These are phyloP conservation scores for Aphaenogaster floridana DNA, from an alignment of 1,140 invertebrate species.

Conservation along the genomic window DNA sequence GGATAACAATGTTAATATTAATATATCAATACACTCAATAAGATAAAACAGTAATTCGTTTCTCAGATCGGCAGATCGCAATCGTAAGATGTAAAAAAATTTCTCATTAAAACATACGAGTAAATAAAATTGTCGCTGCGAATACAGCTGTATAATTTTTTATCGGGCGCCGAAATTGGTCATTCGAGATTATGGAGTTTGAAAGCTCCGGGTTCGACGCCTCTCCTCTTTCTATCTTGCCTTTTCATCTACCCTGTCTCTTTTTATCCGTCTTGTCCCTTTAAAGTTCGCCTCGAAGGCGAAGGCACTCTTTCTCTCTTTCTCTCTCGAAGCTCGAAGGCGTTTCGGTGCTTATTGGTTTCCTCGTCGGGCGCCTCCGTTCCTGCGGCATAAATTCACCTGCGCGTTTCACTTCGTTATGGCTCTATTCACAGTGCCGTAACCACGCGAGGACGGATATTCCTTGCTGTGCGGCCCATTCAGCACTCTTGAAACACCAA, in stretches of 20 bases:
- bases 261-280: slow-evolving; percentile 52
- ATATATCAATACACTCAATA: not conserved
- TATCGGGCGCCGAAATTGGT: slow-evolving; percentile 49
- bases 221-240: not conserved
- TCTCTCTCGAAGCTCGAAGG: slow-evolving; percentile 33
- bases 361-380: slow-evolving; percentile 73
- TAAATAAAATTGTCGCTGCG: slow-evolving; percentile 51
- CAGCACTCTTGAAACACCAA: slow-evolving; percentile 62
- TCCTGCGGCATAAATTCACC: slow-evolving; percentile 83
- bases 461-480: slow-evolving; percentile 77
- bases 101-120: slow-evolving; percentile 34
- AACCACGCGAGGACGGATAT: slow-evolving; percentile 77
- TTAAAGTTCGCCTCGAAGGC: slow-evolving; percentile 30
- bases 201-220: slow-evolving; percentile 24
- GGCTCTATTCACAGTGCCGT: slow-evolving; percentile 83
- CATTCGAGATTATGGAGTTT: slow-evolving; percentile 37
- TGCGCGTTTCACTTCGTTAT: slow-evolving; percentile 83
- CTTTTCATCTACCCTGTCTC: not conserved
- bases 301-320: not conserved
- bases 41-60: slow-evolving; percentile 26
- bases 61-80: not conserved
- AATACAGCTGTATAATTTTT: slow-evolving; percentile 19
- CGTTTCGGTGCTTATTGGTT: slow-evolving; percentile 62
- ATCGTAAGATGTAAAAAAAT: slow-evolving; percentile 19
- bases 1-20: not conserved